phyloP scores from a whole-genome alignment of 2,113 vertebrate species.

The Spermophilus dauricus region DNA sequence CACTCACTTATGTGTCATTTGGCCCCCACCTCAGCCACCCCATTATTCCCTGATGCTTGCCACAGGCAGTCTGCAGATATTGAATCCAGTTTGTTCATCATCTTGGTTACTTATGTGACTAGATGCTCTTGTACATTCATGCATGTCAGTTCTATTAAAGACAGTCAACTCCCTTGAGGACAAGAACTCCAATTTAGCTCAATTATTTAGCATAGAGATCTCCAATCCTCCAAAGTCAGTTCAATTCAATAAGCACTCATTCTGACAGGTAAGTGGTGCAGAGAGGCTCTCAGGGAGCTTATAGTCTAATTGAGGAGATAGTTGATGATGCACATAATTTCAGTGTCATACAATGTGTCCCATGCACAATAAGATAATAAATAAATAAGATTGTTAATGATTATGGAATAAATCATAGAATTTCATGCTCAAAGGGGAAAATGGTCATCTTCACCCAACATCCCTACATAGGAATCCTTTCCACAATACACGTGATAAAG shows the following conservation, averaged over 20 bases:
- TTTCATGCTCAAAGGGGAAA: background rate
- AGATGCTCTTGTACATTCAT: constrained; percentile 38
- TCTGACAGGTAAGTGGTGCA: constrained; percentile 3
- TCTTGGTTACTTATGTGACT: constrained; percentile 22
- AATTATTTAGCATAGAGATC: constrained; percentile 54
- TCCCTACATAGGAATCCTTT: constrained; percentile 18
- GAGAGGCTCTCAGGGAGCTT: background rate
- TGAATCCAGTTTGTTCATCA: background rate
- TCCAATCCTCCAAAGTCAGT: constrained; percentile 23
- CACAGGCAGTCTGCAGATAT: background rate
- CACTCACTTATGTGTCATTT: background rate
- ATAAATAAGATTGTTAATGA: constrained; percentile 49
- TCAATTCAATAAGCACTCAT: constrained; percentile 47
- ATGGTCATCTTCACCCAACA: background rate
- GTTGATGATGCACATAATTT: constrained; percentile 34
- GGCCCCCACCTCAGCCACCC: background rate
- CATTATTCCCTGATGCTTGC: constrained; percentile 1
- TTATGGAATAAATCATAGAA: constrained; percentile 22
- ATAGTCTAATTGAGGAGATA: background rate
- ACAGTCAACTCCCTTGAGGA: constrained; percentile 31
- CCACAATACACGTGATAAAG: background rate
- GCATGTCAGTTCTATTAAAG: constrained; percentile 13
- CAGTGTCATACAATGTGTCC: background rate
- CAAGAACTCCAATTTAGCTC: constrained; percentile 29
- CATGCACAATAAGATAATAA: constrained; percentile 36